Evolutionary conservation across 1,140 invertebrate species (phyloP).

Genomic region (Drosophila nebulosa): DNA sequence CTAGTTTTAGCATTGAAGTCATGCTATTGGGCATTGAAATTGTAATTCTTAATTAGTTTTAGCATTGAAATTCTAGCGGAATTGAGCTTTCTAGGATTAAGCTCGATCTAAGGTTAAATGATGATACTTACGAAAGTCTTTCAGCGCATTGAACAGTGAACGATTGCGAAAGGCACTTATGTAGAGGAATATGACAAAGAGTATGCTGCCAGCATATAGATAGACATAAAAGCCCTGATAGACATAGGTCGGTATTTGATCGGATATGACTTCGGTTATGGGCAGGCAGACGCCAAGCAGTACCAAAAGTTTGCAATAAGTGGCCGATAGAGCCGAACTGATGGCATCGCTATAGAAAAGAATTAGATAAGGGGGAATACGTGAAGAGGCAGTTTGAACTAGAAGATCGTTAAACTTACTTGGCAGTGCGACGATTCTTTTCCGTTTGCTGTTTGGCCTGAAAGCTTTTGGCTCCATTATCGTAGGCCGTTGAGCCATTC

Average conservation of each 20-base stretch:
- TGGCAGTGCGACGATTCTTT: conserved; percentile 79
- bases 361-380: background rate
- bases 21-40: too few species aligned
- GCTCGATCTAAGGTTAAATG: too few species aligned
- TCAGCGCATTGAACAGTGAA: conserved; percentile 81
- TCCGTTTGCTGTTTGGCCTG: conserved; percentile 67
- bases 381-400: too few species aligned
- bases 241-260: conserved; percentile 83
- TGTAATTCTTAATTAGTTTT: too few species aligned
- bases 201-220: conserved; percentile 87
- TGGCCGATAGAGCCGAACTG: conserved; percentile 84
- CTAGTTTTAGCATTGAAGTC: too few species aligned
- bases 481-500: conserved; percentile 58
- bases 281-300: conserved; percentile 87
- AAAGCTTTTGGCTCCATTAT: conserved; percentile 62
- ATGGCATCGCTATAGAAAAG: conserved; percentile 79
- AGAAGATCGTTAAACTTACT: conserved; percentile 70
- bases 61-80: too few species aligned
- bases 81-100: too few species aligned
- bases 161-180: conserved; percentile 86
- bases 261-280: conserved; percentile 85
- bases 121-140: conserved; percentile 81
- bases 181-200: conserved; percentile 89
- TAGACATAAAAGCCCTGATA: conserved; percentile 92
- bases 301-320: conserved; percentile 89